Evolutionary conservation across 2,113 vertebrate genomes (phyloP).

Genomic region (Pachyramphus minor): DNA sequence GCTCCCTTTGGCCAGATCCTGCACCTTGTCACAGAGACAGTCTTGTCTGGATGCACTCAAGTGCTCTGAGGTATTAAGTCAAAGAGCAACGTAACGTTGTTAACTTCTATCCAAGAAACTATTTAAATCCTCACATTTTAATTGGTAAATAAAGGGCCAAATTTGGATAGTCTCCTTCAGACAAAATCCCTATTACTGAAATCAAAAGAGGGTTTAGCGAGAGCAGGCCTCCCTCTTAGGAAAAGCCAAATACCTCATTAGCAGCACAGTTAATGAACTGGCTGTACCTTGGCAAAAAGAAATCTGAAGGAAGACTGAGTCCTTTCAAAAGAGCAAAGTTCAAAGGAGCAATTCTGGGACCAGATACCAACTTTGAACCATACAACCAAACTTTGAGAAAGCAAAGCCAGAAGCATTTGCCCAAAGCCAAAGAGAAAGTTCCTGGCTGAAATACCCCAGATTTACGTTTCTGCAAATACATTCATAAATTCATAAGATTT

Average conservation of each 20-base stretch:
- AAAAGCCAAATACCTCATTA: conserved; percentile 36
- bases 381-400: background rate
- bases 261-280: background rate
- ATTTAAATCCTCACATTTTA: conserved; percentile 11
- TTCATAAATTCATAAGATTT: background rate
- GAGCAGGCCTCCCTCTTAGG: background rate
- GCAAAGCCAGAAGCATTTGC: background rate
- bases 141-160: background rate
- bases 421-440: background rate
- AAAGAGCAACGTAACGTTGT: background rate
- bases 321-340: background rate
- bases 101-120: background rate
- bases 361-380: background rate
- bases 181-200: conserved; percentile 4
- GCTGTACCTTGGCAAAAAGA: background rate
- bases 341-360: background rate
- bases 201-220: background rate
- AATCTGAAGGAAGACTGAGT: background rate
- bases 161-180: background rate
- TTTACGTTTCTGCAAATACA: background rate
- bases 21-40: background rate
- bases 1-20: background rate
- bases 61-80: background rate
- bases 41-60: background rate
- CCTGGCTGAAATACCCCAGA: background rate